Base-by-base conservation (phyloP, 1,140 invertebrate genomes). In the Hyposmocoma kahamanoa region DNA sequence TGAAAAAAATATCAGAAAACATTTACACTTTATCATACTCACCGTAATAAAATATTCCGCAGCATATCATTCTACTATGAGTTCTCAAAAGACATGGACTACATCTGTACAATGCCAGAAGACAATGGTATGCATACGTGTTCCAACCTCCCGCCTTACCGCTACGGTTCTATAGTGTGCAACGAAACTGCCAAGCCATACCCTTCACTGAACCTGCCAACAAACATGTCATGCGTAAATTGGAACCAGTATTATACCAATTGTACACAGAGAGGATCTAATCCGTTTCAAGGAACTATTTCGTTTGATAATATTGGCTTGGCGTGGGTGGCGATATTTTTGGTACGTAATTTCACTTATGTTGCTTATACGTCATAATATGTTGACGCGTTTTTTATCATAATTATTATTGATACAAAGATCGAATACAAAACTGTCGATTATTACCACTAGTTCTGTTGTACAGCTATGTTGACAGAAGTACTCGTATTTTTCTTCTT, bases 261-360 rank as follows among this genome's bases (percentile, higher is more conserved):
- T 64, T 99, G 98, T 86, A 92, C 92, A 43, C 92, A 97, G 47
- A 93, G 94, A 49, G 96, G 96, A 34, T 92, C 93, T 64, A 99
- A 99, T 89, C 98, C 98, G 18, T 99, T 99, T 84, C 96, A 98
- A 87, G 98, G 98, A 32, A 98, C 98, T 18, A 99, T 99, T 67
- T 98, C 97, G 11, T 99, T 99, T 87, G 98, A 99, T 87, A 99
- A 99, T 85, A 99, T 99, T 62, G 98, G 98, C 38, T 91, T 99
- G 57, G 98, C 98, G 24, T 99, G 98, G 98, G 98, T 99, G 44
- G 98, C 98, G 50, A 99, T 99, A 85, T 99, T 99, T 89, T 91
- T 99, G 87, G 98, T 99, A 88, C 95, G 91, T 90, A 24, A 17
- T 26, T n/a, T 26, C n/a, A n/a, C n/a, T n/a, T n/a, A n/a, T n/a